phyloP scores from a whole-genome alignment of 2,113 vertebrate species.

The Protobothrops flavoviridis region DNA sequence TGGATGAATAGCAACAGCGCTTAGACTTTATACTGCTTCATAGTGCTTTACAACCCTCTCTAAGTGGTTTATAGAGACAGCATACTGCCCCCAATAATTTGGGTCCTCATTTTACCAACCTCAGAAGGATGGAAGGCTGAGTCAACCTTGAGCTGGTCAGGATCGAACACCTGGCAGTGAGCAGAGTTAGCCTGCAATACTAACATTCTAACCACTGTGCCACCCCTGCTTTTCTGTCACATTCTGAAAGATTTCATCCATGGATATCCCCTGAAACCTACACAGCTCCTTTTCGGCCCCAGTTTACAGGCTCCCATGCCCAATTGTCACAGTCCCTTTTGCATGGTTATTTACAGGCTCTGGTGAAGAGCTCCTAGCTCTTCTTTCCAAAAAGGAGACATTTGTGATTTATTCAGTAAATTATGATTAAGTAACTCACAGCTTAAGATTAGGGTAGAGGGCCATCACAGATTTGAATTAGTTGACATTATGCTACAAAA shows the following conservation, averaged over 20 bases:
- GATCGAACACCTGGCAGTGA: background rate
- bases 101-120: background rate
- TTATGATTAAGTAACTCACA: background rate
- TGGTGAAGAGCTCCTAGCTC: background rate
- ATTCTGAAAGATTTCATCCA: background rate
- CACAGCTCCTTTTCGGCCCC: background rate
- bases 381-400: background rate
- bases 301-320: background rate
- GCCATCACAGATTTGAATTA: background rate
- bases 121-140: background rate
- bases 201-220: background rate
- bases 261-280: background rate
- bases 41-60: background rate
- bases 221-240: background rate
- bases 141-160: background rate
- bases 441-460: background rate
- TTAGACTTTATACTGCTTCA: background rate
- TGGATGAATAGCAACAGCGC: background rate
- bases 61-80: background rate
- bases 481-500: background rate
- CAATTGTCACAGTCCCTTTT: background rate
- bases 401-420: background rate
- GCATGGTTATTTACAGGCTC: background rate
- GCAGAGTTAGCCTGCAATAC: background rate
- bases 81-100: background rate